Conservation (phyloP, 2,888 invertebrate species). For the Sminthurides aquaticus region DNA sequence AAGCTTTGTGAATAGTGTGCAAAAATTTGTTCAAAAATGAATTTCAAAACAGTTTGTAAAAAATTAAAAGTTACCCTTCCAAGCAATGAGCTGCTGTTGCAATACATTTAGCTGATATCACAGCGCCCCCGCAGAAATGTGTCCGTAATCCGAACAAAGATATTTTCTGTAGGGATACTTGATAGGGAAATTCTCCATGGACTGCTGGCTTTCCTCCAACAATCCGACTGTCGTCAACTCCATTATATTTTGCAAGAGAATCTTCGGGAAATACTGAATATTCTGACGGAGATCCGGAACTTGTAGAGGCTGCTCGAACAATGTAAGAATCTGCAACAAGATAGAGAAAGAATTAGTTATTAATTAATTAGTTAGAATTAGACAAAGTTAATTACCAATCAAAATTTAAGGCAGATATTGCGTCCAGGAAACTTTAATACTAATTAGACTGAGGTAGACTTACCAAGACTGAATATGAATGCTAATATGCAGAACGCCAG, state of each 20-base stretch:
- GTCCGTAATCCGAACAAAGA: slow-evolving; percentile 38
- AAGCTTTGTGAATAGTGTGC: background rate
- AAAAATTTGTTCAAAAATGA: background rate
- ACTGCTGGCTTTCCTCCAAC: slow-evolving; percentile 36
- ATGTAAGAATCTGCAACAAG: slow-evolving; percentile 15
- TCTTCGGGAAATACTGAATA: background rate
- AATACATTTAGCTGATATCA: slow-evolving; percentile 25
- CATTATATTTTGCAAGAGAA: slow-evolving; percentile 7
- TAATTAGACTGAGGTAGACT: too few relatives aligned
- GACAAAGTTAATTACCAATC: too few relatives aligned
- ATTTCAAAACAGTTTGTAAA: background rate
- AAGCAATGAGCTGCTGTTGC: slow-evolving; percentile 41
- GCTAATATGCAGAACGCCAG: slow-evolving; percentile 14
- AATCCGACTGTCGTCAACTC: slow-evolving; percentile 29
- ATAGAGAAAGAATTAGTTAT: too few relatives aligned
- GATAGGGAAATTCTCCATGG: slow-evolving; percentile 39
- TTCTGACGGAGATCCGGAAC: background rate
- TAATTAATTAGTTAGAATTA: too few relatives aligned
- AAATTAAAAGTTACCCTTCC: slow-evolving; percentile 27
- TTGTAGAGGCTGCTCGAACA: background rate
- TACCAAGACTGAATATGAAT: slow-evolving; percentile 17
- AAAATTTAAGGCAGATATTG: too few relatives aligned
- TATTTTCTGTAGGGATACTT: slow-evolving; percentile 38
- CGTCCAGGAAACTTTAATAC: too few relatives aligned
- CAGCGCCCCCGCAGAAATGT: slow-evolving; percentile 40